These are phyloP conservation scores for Diabrotica undecimpunctata DNA, from an alignment of 1,140 invertebrate species.

Conservation along the genomic window DNA sequence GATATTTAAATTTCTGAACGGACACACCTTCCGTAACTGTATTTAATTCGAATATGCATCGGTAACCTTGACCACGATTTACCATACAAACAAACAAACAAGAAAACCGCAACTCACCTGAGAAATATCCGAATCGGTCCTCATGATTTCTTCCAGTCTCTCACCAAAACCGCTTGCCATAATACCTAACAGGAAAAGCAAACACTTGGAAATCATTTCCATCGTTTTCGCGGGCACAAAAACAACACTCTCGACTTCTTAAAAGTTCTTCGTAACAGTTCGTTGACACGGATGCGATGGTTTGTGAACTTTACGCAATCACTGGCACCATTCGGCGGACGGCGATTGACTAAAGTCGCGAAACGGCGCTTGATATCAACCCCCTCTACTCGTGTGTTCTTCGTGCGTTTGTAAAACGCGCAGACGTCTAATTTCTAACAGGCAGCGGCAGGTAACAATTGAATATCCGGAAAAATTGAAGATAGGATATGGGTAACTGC, in stretches of 20 bases:
- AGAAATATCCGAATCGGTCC: slow-evolving; percentile 50
- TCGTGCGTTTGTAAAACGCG: slow-evolving; percentile 7
- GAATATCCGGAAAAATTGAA: slow-evolving; percentile 10
- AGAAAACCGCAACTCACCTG: slow-evolving; percentile 42
- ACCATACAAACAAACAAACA: slow-evolving; percentile 20
- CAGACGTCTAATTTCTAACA: neutral
- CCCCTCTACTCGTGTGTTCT: slow-evolving; percentile 2
- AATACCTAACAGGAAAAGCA: slow-evolving; percentile 10
- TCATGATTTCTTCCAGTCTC: slow-evolving; percentile 44
- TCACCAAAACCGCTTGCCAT: slow-evolving; percentile 5
- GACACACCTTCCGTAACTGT: too few relatives aligned
- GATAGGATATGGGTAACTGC: neutral
- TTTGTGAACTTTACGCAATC: neutral
- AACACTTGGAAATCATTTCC: slow-evolving; percentile 3
- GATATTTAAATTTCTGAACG: too few relatives aligned
- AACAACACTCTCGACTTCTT: neutral
- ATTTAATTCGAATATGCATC: too few relatives aligned
- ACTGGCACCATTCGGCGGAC: neutral
- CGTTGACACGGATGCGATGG: slow-evolving; percentile 5
- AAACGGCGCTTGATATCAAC: neutral
- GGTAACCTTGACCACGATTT: slow-evolving; percentile 21
- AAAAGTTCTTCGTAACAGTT: slow-evolving; percentile 7
- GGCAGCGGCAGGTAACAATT: slow-evolving; percentile 9
- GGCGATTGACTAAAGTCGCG: slow-evolving; percentile 4
- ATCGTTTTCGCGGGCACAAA: neutral